phyloP scores from a whole-genome alignment of 1,140 invertebrate genomes.

The Carposina sasakii region DNA sequence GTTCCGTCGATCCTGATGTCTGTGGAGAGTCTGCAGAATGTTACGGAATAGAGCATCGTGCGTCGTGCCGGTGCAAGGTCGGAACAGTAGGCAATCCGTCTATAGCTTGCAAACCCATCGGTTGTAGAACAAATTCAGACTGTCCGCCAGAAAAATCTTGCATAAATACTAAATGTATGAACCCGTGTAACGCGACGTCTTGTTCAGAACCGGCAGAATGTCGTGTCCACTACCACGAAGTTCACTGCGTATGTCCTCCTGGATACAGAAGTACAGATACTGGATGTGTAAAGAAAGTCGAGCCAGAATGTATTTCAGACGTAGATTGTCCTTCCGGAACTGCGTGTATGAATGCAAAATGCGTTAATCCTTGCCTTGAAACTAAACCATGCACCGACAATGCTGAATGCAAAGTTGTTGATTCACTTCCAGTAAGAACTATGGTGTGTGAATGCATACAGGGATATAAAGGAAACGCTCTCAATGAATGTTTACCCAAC shows the following conservation, averaged over 20 bases:
- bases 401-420: conserved; percentile 84
- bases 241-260: conserved; percentile 85
- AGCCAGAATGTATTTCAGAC: conserved; percentile 81
- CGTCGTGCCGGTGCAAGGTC: conserved; percentile 85
- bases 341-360: conserved; percentile 86
- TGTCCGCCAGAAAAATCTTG: conserved; percentile 85
- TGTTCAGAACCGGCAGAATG: conserved; percentile 83
- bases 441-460: conserved; percentile 92
- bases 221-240: conserved; percentile 81
- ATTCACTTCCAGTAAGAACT: conserved; percentile 87
- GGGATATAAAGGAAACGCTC: conserved; percentile 87
- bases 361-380: conserved; percentile 87
- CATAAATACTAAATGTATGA: conserved; percentile 84
- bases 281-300: conserved; percentile 77
- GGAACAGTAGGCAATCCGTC: conserved; percentile 88
- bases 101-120: conserved; percentile 81
- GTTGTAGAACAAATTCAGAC: conserved; percentile 83
- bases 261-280: conserved; percentile 80
- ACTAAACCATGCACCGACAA: conserved; percentile 88
- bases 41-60: conserved; percentile 83
- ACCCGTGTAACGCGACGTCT: conserved; percentile 80
- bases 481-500: conserved; percentile 82
- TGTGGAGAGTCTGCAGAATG: conserved; percentile 85
- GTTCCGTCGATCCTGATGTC: conserved; percentile 76
- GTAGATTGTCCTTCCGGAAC: conserved; percentile 86